Evolutionary conservation across 2,888 invertebrate species (phyloP), one percentile per base, ranked within the genome.

Genomic region (Cosmia pyralina): DNA sequence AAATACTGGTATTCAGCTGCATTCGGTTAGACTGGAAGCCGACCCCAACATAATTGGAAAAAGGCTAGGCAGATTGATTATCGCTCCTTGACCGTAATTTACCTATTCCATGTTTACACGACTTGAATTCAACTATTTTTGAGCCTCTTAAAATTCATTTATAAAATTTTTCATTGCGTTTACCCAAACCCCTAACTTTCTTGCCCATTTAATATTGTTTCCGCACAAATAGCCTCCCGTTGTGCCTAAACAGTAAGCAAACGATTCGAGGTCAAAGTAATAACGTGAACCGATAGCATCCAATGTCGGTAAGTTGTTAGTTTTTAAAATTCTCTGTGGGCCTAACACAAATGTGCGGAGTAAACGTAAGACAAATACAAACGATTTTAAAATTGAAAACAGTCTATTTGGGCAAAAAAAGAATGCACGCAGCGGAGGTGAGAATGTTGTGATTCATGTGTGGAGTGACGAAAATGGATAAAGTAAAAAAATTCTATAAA

Each of bases 181-280:
- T 7, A 34, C n/a, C n/a, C 28, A n/a, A 34, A 46, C 4, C n/a
- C 17, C 11, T 1, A 64, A 65, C 48, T 60, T 44, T 19, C 11
- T 46, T 19, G 19, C 41, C 28, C 17, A 38, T 59, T 78, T 22
- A 22, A 79, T 48, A 55, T 55, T 34, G 1, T 71, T 62, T 50
- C 41, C 13, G 19, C 22, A 38, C 72, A 65, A 69, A 55, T 65
- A 50, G 60, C 55, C 79, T 59, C 90, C 72, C 83, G 65, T 88
- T 92, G 84, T 88, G 73, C 55, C 79, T 50, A 69, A 41, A 70
- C 60, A 79, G 80, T 85, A 85, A 82, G 87, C 77, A 85, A 88
- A 82, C 85, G 87, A 82, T 85, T 87, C 88, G 89, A 90, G 92
- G 90, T 88, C 90, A 88, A 86, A 89, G 90, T 89, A 90, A 92